Percentiles rank a stretch among this genome's conserved stretches.
phyloP scores from a whole-genome alignment of 2,797 vertebrate species.

The Carcharodon carcharias region DNA sequence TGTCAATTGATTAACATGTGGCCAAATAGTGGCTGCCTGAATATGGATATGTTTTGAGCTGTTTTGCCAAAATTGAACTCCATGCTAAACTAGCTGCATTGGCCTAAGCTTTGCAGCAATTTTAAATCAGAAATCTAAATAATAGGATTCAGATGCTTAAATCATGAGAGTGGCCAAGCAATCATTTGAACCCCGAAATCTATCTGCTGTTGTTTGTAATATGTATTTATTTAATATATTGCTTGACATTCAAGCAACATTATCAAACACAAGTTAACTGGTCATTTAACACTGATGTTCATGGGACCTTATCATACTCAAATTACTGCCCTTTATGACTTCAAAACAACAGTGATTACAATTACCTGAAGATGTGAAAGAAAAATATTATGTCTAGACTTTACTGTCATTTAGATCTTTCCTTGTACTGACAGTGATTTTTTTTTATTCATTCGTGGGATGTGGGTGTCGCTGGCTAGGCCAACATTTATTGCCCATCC shows the following conservation, averaged over 20 bases:
- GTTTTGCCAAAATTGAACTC: not conserved
- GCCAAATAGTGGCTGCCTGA: not conserved
- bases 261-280: not conserved
- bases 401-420: not conserved
- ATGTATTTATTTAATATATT: not conserved
- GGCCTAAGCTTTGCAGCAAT: not conserved
- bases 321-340: too few species aligned
- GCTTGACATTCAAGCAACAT: not conserved
- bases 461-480: too few species aligned
- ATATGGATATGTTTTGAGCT: too few species aligned
- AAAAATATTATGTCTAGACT: not conserved
- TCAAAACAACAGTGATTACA: not conserved
- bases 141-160: not conserved
- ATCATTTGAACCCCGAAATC: constrained; percentile 21
- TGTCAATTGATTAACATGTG: not conserved
- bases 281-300: too few species aligned
- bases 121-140: not conserved
- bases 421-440: not conserved
- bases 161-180: not conserved
- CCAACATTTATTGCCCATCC: too few species aligned
- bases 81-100: not conserved
- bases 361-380: not conserved
- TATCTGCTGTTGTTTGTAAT: not conserved
- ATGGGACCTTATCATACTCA: not conserved
- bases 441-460: not conserved